Evolutionary conservation across 2,888 invertebrate species (phyloP).

Genomic region (Cinara cedri): DNA sequence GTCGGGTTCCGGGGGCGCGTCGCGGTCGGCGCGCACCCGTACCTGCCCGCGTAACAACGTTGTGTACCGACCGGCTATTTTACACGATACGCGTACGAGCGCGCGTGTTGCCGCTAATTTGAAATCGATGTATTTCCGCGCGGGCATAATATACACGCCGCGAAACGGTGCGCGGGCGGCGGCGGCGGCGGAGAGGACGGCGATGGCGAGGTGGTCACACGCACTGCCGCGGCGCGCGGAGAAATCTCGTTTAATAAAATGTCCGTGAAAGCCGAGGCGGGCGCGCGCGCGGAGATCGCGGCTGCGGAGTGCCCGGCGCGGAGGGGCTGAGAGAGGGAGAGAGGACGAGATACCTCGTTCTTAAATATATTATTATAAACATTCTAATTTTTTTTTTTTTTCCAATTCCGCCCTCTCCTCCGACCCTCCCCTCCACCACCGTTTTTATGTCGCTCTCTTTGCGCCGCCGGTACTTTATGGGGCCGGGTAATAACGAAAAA

Average conservation of each 20-base stretch:
- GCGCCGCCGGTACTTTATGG: slow-evolving; percentile 41
- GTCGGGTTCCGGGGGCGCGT: no score
- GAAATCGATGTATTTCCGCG: slow-evolving; percentile 50
- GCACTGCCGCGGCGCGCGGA: not conserved
- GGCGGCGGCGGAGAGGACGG: not conserved
- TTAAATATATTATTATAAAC: not conserved
- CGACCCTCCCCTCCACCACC: not conserved
- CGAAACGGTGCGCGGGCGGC: not conserved
- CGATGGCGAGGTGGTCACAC: not conserved
- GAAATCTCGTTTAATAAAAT: slow-evolving; percentile 52
- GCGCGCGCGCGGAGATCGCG: not conserved
- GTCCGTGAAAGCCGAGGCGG: slow-evolving; percentile 37
- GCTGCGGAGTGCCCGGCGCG: not conserved
- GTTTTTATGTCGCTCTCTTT: not conserved
- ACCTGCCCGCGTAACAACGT: no score
- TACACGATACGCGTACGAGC: no score
- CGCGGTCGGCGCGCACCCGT: no score
- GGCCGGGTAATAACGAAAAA: not conserved
- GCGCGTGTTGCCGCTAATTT: slow-evolving; percentile 36
- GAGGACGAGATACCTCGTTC: slow-evolving; percentile 10
- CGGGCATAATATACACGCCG: not conserved
- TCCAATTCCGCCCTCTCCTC: not conserved
- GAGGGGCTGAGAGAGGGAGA: not conserved
- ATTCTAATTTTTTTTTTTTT: slow-evolving; percentile 42
- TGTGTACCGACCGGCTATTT: no score